Percentiles rank a stretch among this genome's conserved stretches.
Evolutionary conservation across 2,888 invertebrate species (phyloP).

Genomic region (Conomelus anceps): DNA sequence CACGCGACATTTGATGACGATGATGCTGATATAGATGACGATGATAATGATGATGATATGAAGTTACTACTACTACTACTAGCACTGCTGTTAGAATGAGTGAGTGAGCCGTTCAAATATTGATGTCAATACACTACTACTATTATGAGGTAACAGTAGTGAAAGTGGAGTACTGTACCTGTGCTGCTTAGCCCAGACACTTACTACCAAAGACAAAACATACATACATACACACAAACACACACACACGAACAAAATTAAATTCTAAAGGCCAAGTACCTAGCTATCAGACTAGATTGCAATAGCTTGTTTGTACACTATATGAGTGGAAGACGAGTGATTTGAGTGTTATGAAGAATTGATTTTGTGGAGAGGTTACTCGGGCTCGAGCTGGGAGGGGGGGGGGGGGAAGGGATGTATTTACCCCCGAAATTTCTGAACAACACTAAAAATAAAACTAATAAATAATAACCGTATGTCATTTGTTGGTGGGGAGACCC

Average conservation of each 20-base stretch:
- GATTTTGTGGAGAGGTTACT: too few species aligned
- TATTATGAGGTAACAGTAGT: background rate
- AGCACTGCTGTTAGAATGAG: too few species aligned
- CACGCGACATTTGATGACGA: background rate
- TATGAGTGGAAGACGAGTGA: too few species aligned
- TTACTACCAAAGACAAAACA: background rate
- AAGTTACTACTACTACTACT: background rate
- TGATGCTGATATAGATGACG: background rate
- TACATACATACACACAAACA: background rate
- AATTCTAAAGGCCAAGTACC: background rate
- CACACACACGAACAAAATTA: background rate
- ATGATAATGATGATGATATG: background rate
- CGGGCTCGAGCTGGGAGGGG: too few species aligned
- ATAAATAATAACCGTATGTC: too few species aligned
- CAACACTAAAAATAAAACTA: too few species aligned
- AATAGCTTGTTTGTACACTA: background rate
- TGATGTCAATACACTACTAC: background rate
- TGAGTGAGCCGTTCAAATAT: background rate
- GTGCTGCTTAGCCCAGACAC: background rate
- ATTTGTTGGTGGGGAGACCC: too few species aligned
- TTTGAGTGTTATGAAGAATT: too few species aligned
- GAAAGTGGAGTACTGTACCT: background rate
- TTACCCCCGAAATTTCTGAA: too few species aligned
- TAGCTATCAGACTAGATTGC: too few species aligned
- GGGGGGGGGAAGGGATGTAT: too few species aligned